Evolutionary conservation across 2,113 vertebrate species (phyloP), one percentile per base, ranked within the genome.

Genomic region (Lepidothrix coronata): DNA sequence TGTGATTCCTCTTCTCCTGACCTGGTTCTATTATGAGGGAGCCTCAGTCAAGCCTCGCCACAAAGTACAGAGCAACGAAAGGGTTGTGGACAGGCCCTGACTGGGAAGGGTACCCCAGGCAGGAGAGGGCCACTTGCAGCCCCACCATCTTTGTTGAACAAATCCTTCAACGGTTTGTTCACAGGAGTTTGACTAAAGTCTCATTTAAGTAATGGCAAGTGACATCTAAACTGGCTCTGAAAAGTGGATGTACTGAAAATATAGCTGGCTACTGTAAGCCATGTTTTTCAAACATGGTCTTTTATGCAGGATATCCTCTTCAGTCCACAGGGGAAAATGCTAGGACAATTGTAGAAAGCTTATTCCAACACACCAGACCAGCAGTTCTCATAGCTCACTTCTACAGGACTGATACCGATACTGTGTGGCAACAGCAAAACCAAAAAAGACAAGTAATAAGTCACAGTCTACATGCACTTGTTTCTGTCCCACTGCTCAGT

Each of bases 301-400:
- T 80, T 74, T 51, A 74, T 0, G 33, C 75, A 91, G 85, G 79
- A 92, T 95, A 93, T 73, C 95, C 94, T 88, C 79, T 92, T 93
- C 51, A 67, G 43, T 59, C 83, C 76, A 48, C 79, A 76, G 39
- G 73, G 89, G n/a, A 78, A 92, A 95, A 78, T 21, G 61, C 9
- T 18, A 22, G 43, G 43, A 41, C n/a, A 67, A 86, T 55, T 93
- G 85, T 62, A 88, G 93, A 80, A 88, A 41, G 14, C 43, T 57
- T 70, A 70, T 37, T 88, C 61, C 30, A 65, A 52, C 44, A 63
- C 51, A 89, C 8, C 68, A 94, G 31, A 16, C 35, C 59, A 74
- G 68, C 16, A 85, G 52, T 76, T 93, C 51, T 78, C 63, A 86
- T 39, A 91, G 57, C 37, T 74, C 59, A 8, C 80, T 88, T 58